phyloP scores from a whole-genome alignment of 1,140 invertebrate genomes.

The Anoplophora glabripennis region DNA sequence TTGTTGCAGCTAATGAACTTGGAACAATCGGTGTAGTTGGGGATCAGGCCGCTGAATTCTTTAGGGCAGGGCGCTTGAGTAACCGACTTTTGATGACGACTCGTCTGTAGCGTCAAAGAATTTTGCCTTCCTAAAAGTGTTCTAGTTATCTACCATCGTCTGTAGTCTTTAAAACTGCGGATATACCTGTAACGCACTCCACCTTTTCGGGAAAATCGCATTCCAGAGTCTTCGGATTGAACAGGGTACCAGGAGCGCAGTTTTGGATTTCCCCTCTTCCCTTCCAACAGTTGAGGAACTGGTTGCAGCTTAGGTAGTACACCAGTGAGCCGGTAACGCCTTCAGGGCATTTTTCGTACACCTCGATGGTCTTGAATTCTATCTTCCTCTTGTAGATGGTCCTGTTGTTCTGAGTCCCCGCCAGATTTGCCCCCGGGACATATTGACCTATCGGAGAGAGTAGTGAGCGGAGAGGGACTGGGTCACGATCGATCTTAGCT shows the following conservation, averaged over 20 bases:
- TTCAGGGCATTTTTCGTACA: conserved; percentile 52
- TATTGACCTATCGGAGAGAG: too few relatives aligned
- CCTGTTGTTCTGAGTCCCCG: background rate
- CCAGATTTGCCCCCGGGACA: too few relatives aligned
- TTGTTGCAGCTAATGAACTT: conserved; percentile 66
- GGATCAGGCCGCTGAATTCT: conserved; percentile 55
- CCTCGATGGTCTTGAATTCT: conserved; percentile 20
- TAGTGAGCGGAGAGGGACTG: too few relatives aligned
- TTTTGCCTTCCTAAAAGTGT: conserved; percentile 3
- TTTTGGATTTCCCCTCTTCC: conserved; percentile 58
- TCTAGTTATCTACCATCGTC: background rate
- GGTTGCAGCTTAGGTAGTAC: conserved; percentile 62
- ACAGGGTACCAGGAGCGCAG: conserved; percentile 66
- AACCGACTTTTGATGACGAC: background rate
- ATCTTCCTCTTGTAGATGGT: conserved; percentile 15
- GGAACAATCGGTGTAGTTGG: conserved; percentile 61
- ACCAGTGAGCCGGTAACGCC: conserved; percentile 58
- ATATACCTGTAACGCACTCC: conserved; percentile 51
- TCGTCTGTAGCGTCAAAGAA: conserved; percentile 6
- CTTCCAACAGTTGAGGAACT: conserved; percentile 67
- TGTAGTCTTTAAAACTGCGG: background rate
- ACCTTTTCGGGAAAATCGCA: conserved; percentile 67
- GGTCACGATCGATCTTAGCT: too few relatives aligned
- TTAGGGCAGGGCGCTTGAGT: conserved; percentile 47
- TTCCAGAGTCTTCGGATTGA: conserved; percentile 59